Base-by-base conservation (phyloP, 2,888 invertebrate species). In the Camptogramma bilineatum region DNA sequence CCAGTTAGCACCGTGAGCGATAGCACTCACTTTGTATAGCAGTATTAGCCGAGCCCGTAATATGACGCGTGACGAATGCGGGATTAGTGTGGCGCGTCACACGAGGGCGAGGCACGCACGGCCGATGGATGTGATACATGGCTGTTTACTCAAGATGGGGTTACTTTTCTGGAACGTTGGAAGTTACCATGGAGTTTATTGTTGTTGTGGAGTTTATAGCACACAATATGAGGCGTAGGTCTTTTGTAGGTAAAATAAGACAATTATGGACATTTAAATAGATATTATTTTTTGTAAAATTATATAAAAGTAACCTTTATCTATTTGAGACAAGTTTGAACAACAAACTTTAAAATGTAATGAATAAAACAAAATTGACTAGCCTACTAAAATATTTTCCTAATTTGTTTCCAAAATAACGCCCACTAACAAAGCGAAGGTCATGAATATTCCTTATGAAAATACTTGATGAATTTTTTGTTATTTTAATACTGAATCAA, bases 31-130 rank as follows among this genome's bases (percentile, higher is more conserved):
- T 88, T 87, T 86, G 86, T 86, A 82, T 79, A 77, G 71, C 69
- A 73, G 83, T 77, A 83, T 86, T 85, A 85, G 78, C 78, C 80
- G 73, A 53, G 57, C 78, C 78, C 72, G 82, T 90, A 88, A 90
- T 90, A 90, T 89, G 86, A 69, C 69, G 59, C 62, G 66, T 56
- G 69, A 69, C 59, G 69, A 69, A 69, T 66, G 64, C 60, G 31
- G 69, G 69, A 69, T 69, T 69, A 69, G 66, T 47, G 16, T 46
- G 58, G 10, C 31, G 46, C 59, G 61, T 51, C 62, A 52, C 58
- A 44, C 13, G 47, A 58, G 46, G 8, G 10, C 42, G 21, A 8
- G 31, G 54, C 66, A 62, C 66, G 66, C 66, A 59, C 66, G 7
- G 47, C 51, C 58, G 21, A 66, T 66, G 66, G 39, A 52, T 62